phyloP scores from a whole-genome alignment of 2,797 vertebrate species.

The Australoheros facetus region DNA sequence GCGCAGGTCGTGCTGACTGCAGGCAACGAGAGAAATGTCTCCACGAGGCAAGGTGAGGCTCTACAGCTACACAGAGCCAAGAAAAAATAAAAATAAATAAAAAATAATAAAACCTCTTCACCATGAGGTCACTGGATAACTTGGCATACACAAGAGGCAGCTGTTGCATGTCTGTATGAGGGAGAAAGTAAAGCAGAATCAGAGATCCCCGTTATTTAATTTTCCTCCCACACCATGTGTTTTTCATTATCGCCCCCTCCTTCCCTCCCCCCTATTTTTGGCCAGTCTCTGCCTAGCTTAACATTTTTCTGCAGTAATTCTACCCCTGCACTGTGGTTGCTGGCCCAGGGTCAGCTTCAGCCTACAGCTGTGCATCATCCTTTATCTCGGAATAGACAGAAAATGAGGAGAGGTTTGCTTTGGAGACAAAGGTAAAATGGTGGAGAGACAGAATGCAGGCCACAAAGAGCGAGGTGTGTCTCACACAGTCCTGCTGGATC shows the following conservation, averaged over 20 bases:
- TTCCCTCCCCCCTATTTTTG: neutral
- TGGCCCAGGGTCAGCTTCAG: slow-evolving; percentile 32
- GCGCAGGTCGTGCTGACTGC: slow-evolving; percentile 93
- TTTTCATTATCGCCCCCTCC: slow-evolving; percentile 59
- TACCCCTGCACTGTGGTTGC: slow-evolving; percentile 63
- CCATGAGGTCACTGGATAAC: slow-evolving; percentile 34
- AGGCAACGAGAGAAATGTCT: slow-evolving; percentile 92
- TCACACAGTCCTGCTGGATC: slow-evolving; percentile 31
- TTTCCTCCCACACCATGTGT: slow-evolving; percentile 61
- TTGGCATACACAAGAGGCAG: slow-evolving; percentile 32
- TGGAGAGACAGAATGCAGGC: slow-evolving; percentile 12
- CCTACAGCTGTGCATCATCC: slow-evolving; percentile 37
- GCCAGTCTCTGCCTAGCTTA: slow-evolving; percentile 25
- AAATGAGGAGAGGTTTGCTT: neutral
- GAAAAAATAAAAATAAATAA: neutral
- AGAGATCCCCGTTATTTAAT: slow-evolving; percentile 30
- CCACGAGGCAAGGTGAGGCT: slow-evolving; percentile 91
- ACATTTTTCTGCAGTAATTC: slow-evolving; percentile 72
- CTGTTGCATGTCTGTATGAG: slow-evolving; percentile 28
- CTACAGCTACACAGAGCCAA: slow-evolving; percentile 5
- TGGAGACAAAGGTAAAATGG: slow-evolving; percentile 31
- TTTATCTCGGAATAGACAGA: slow-evolving; percentile 26
- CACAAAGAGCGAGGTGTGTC: slow-evolving; percentile 40
- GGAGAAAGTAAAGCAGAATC: slow-evolving; percentile 6
- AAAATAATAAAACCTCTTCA: neutral